Percentiles rank a stretch among this genome's conserved stretches.
Conservation (phyloP, 2,797 vertebrate genomes). For the Cottoperca gobio region DNA sequence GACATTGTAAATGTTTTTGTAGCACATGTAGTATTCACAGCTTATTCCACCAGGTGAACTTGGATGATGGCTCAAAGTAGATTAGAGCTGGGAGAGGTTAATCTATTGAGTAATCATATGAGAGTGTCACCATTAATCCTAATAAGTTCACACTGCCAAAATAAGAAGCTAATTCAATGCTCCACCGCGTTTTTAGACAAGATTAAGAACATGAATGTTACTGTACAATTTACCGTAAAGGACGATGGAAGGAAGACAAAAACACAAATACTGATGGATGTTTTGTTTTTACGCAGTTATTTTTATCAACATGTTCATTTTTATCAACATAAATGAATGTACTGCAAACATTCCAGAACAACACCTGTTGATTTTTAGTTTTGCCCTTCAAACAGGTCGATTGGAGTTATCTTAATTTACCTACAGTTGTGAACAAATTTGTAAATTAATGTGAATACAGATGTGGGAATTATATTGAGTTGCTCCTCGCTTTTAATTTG, state of each 20-base stretch:
- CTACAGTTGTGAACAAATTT: slow-evolving; percentile 15
- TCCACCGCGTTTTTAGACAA: not conserved
- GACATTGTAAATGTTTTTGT: slow-evolving; percentile 22
- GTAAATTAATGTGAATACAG: slow-evolving; percentile 39
- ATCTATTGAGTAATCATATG: slow-evolving; percentile 54
- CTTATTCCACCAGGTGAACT: slow-evolving; percentile 37
- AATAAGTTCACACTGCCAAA: slow-evolving; percentile 14
- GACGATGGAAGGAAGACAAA: not conserved
- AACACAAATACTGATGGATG: not conserved
- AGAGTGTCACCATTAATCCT: slow-evolving; percentile 45
- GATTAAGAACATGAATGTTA: not conserved
- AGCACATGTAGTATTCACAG: slow-evolving; percentile 3
- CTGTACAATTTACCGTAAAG: not conserved
- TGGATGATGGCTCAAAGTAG: slow-evolving; percentile 61
- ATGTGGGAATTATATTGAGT: slow-evolving; percentile 47
- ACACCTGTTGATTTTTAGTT: not conserved
- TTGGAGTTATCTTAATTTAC: slow-evolving; percentile 21
- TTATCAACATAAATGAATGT: not conserved
- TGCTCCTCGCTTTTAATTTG: slow-evolving; percentile 1
- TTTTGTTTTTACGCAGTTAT: not conserved
- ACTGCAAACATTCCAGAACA: not conserved
- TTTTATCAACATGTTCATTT: not conserved
- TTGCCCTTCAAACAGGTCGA: not conserved
- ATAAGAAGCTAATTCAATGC: slow-evolving; percentile 2
- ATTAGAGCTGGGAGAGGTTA: slow-evolving; percentile 59